Base-by-base conservation (phyloP, 1,140 invertebrate species). In the Dendrolimus kikuchii region DNA sequence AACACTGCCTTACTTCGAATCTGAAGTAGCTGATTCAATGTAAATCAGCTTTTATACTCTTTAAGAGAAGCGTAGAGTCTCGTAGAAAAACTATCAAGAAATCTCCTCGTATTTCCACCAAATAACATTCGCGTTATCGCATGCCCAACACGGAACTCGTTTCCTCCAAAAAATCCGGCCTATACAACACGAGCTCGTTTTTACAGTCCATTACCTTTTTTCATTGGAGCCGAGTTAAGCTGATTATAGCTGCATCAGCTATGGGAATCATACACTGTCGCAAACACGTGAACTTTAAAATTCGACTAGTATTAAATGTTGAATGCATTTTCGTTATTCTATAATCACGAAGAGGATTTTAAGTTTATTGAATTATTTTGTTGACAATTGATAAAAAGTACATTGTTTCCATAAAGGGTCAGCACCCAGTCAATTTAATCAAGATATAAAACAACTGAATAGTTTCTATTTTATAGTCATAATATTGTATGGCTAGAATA, bases 191-290 rank as follows among this genome's bases (percentile, higher is more conserved):
- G 64, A 60, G 49, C 62, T 50, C 55, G 60, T 69, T 69, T 74
- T 77, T 66, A 66, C 72, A 69, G 54, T 69, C 70, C 74, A 77
- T 77, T 77, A 77, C 62, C 51, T 66, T 69, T 77, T 74, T 76
- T 76, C 62, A 70, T 74, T 61, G 56, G 59, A 66, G 48, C 57
- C 53, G 50, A 62, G 70, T 68, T 73, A 68, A 77, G 67, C 67
- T 71, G 71, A 75, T 75, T 71, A 75, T 59, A 45, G 55, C 49
- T 59, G 53, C 62, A 66, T 62, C 55, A 53, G 55, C 63, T 53
- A 66, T 70, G 61, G 51, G 66, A 57, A 63, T 46, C 54, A 47
- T 51, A 53, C 55, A 53, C 40, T 49, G 36, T 40, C 6, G 39
- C 43, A 43, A 46, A 45, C 38, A 45, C 23, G 56, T 47, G 10